A percentile compares a stretch with the other conserved stretches of the same genome.
Conservation (phyloP, 1,140 invertebrate genomes). For the Gerris buenoi region DNA sequence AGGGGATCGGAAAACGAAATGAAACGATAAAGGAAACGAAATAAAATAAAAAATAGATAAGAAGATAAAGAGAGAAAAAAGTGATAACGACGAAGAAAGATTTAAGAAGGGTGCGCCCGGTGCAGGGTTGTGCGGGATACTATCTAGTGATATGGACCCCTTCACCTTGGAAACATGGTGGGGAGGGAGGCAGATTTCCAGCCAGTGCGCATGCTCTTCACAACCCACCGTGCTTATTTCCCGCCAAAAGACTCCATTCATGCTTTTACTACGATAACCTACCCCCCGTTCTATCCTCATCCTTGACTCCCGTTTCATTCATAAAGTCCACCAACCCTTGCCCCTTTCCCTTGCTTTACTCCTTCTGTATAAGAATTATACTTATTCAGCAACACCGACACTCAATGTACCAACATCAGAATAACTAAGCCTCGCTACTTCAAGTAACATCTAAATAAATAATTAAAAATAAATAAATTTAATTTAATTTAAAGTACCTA, state of each 20-base stretch:
- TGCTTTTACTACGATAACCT: neutral
- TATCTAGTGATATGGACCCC: neutral
- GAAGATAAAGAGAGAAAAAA: neutral
- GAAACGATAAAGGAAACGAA: neutral
- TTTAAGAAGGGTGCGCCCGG: neutral
- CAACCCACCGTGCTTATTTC: neutral
- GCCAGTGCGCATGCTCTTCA: neutral
- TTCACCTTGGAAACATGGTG: neutral
- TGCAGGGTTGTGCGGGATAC: neutral
- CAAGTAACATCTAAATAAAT: too few species aligned
- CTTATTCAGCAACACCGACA: too few species aligned
- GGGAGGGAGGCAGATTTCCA: neutral
- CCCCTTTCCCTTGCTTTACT: too few species aligned
- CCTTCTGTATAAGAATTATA: too few species aligned
- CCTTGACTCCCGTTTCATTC: neutral
- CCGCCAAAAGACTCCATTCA: neutral
- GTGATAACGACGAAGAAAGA: neutral
- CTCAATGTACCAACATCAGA: too few species aligned
- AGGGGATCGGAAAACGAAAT: too few species aligned
- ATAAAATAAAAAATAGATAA: neutral
- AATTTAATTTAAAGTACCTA: too few species aligned
- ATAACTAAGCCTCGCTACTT: too few species aligned
- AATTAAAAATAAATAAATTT: too few species aligned
- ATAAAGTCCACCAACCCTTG: too few species aligned
- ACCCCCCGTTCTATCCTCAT: neutral